Evolutionary conservation across 2,797 vertebrate species (phyloP).

Genomic region (Apogon talboti): DNA sequence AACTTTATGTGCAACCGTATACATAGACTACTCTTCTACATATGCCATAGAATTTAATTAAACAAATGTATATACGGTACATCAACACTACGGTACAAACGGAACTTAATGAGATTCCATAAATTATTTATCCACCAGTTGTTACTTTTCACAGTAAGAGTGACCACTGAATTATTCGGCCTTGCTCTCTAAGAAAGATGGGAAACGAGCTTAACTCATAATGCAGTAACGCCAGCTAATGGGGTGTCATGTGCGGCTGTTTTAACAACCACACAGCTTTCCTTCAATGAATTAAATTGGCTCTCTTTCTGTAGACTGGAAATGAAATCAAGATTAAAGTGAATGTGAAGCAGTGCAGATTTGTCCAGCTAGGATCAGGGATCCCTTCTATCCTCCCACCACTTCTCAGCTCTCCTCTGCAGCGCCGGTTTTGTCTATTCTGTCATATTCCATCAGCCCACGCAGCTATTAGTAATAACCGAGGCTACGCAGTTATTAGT

Average conservation of each 20-base stretch:
- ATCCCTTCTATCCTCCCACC: not conserved
- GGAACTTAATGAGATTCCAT: not conserved
- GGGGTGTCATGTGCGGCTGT: conserved; percentile 1
- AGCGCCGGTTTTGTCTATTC: conserved; percentile 22
- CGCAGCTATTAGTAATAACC: conserved; percentile 39
- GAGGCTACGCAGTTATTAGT: conserved; percentile 37
- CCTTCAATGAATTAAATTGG: conserved; percentile 38
- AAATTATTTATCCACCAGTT: not conserved
- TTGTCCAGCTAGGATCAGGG: conserved; percentile 17
- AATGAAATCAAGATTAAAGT: conserved; percentile 45
- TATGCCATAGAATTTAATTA: too few species aligned
- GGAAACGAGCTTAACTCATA: conserved; percentile 8
- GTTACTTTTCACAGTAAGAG: not conserved
- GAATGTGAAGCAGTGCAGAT: conserved; percentile 38
- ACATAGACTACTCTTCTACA: too few species aligned
- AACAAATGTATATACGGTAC: not conserved
- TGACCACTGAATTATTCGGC: conserved; percentile 10
- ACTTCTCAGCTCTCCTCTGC: conserved; percentile 39
- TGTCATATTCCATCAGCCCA: conserved; percentile 10
- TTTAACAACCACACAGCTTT: conserved; percentile 27
- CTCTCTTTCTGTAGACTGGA: conserved; percentile 8
- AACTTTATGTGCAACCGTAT: too few species aligned
- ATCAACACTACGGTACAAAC: not conserved
- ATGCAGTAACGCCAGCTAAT: conserved; percentile 11
- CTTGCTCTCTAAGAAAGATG: not conserved